Evolutionary conservation across 1,140 invertebrate species (phyloP).

Genomic region (Stegodyphus mimosarum): DNA sequence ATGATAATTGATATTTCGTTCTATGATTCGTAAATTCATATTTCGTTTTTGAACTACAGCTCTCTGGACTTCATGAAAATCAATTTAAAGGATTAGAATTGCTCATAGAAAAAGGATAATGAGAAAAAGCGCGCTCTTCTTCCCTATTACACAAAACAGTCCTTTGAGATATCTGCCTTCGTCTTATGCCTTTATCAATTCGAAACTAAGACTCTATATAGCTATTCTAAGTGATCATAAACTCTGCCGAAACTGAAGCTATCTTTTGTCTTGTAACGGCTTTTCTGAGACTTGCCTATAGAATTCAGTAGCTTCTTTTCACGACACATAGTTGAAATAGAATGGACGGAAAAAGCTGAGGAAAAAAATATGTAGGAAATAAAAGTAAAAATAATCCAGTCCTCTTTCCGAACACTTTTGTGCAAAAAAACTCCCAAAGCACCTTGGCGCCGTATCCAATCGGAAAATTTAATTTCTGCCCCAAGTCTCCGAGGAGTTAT

Average conservation of each 20-base stretch:
- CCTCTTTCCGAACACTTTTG: conserved; percentile 20
- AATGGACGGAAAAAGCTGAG: background rate
- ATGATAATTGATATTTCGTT: no score
- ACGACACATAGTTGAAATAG: background rate
- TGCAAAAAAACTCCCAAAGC: conserved; percentile 34
- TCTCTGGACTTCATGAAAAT: no score
- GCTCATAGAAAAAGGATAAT: conserved; percentile 15
- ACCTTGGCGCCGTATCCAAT: conserved; percentile 43
- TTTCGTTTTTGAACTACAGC: no score
- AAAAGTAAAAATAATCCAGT: background rate
- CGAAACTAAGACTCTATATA: no score
- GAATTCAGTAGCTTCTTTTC: background rate
- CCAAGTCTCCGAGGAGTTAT: conserved; percentile 45
- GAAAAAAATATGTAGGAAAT: background rate
- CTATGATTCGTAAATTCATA: no score
- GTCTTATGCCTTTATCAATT: no score
- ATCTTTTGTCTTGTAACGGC: background rate
- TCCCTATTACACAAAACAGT: no score
- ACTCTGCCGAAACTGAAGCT: no score
- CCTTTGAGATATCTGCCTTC: no score
- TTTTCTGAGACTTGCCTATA: background rate
- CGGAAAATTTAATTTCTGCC: conserved; percentile 60
- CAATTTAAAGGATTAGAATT: background rate
- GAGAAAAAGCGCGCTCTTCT: background rate
- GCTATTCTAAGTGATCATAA: no score